Percentiles rank a stretch among this genome's conserved stretches.
Conservation (phyloP, 2,113 vertebrate genomes). For the Hiodon tergisus region DNA sequence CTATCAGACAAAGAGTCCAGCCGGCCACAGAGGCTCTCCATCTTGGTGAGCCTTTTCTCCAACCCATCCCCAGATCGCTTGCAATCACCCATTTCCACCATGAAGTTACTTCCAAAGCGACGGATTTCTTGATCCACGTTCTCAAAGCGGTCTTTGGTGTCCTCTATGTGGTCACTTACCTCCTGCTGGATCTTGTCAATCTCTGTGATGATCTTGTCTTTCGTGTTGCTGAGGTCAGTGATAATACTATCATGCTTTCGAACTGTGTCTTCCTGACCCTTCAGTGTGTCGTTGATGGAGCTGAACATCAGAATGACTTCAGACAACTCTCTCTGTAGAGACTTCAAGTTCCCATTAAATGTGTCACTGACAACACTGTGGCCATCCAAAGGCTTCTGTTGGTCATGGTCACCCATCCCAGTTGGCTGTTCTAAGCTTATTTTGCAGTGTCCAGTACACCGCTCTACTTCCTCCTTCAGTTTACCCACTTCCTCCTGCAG, state of each 20-base stretch:
- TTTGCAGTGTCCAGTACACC: constrained; percentile 53
- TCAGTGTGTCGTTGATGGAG: constrained; percentile 79
- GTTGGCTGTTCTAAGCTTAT: constrained; percentile 34
- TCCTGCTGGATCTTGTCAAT: constrained; percentile 83
- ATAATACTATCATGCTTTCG: constrained; percentile 79
- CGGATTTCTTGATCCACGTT: constrained; percentile 54
- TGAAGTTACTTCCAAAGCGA: constrained; percentile 49
- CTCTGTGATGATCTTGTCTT: constrained; percentile 84
- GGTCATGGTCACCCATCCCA: constrained; percentile 39
- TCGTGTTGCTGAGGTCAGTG: constrained; percentile 71
- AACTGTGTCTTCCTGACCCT: constrained; percentile 72
- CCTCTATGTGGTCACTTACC: constrained; percentile 66
- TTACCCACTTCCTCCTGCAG: constrained; percentile 62
- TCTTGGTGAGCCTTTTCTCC: constrained; percentile 77
- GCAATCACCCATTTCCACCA: constrained; percentile 63
- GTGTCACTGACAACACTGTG: constrained; percentile 75
- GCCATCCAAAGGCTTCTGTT: constrained; percentile 72
- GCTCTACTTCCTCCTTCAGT: constrained; percentile 62
- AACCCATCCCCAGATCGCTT: constrained; percentile 60
- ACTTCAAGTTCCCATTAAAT: constrained; percentile 66
- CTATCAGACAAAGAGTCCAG: constrained; percentile 71
- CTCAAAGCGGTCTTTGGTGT: constrained; percentile 69
- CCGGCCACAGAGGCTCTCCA: constrained; percentile 77
- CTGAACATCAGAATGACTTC: constrained; percentile 75
- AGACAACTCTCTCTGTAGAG: constrained; percentile 72